phyloP scores from a whole-genome alignment of 1,140 invertebrate species.

The Heliconius nattereri region DNA sequence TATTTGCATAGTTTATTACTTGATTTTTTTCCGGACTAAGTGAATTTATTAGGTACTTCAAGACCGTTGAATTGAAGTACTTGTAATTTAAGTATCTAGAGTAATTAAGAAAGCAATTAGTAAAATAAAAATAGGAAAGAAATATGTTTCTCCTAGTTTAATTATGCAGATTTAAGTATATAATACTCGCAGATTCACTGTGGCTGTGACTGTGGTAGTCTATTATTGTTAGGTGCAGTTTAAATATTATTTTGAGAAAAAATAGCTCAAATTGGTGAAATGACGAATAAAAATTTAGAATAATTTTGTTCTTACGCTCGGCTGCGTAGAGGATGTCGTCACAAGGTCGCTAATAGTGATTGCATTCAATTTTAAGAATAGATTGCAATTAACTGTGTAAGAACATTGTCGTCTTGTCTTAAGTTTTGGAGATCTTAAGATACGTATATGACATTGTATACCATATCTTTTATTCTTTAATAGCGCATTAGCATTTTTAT shows the following conservation, averaged over 20 bases:
- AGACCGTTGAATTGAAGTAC: background rate
- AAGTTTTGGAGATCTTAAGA: background rate
- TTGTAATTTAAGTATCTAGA: background rate
- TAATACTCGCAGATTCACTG: too few species aligned
- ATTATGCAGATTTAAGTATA: too few species aligned
- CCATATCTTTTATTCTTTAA: too few species aligned
- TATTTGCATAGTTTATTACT: conserved; percentile 28
- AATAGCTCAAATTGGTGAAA: conserved; percentile 34
- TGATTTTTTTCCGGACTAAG: conserved; percentile 12
- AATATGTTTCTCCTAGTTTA: too few species aligned
- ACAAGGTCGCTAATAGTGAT: conserved; percentile 33
- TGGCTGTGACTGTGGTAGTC: too few species aligned
- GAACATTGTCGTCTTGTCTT: background rate
- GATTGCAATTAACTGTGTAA: conserved; percentile 2
- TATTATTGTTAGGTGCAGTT: too few species aligned
- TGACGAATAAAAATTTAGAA: conserved; percentile 29
- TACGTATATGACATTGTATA: background rate
- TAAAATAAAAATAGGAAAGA: too few species aligned
- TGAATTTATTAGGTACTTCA: background rate
- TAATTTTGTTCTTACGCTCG: conserved; percentile 34
- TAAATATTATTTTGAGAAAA: too few species aligned
- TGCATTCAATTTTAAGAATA: conserved; percentile 28
- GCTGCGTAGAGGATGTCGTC: conserved; percentile 38
- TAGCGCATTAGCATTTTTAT: too few species aligned
- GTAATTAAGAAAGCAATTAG: too few species aligned